Evolutionary conservation across 2,113 vertebrate species (phyloP), one percentile per base, ranked within the genome.

Genomic region (Anarrhichthys ocellatus): DNA sequence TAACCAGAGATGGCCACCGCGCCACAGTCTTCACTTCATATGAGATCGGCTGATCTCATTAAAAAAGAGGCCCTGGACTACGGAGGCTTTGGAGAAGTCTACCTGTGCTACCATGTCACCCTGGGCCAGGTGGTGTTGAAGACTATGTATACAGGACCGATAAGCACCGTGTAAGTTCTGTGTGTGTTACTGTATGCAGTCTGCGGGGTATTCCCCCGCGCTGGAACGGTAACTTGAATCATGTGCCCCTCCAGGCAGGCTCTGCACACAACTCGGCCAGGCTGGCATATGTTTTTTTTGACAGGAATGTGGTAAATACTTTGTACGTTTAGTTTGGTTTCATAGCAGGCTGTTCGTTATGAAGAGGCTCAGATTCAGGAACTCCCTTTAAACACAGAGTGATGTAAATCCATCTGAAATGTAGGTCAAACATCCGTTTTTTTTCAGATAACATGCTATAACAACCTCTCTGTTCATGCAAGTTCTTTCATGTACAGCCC

Each of bases 61-160:
- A 92, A 92, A 66, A 93, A 87, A 40, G 77, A 93, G 44, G 87
- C 91, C 0, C 88, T 99, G 76, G 97, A 97, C 14, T 96, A 95
- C 22, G 98, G 98, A 61, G 96, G 97, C 6, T 99, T 97, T 38
- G 98, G 98, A 34, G 94, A 96, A 6, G 97, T 98, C 68, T 97
- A 94, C 46, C 89, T 99, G 75, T 99, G 98, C 67, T 93, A 94
- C 32, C 98, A 99, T 84, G 96, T 91, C 66, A 96, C 84, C 8
- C 91, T 97, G 11, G 97, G 97, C 10, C 93, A 96, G 0, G 98
- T 99, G 84, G 96, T 97, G 32, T 73, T 97, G 87, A 99, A 99
- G 91, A 98, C 95, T 0, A 95, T 99, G 20, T 99, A 97, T 56
- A 99, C 96, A 0, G 98, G 98, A 61, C 94, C 94, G 5, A 95